Evolutionary conservation across 2,888 invertebrate species (phyloP).

Genomic region (Acleris emargana): DNA sequence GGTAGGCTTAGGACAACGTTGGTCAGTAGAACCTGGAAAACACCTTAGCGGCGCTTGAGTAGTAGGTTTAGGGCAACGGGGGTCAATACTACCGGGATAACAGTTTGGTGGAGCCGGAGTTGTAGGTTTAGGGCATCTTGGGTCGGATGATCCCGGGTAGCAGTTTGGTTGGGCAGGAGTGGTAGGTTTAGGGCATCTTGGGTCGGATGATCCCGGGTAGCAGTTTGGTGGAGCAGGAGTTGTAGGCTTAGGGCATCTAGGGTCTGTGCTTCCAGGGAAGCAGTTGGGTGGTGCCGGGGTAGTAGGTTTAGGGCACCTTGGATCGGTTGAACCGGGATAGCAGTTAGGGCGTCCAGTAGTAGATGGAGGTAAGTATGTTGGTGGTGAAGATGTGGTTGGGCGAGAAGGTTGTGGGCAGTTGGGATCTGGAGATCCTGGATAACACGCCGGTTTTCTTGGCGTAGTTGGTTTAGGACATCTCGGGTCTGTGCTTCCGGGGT

Average conservation of each 20-base stretch:
- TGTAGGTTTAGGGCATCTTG: constrained; percentile 47
- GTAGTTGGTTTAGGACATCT: constrained; percentile 52
- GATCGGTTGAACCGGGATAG: constrained; percentile 52
- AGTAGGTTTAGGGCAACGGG: constrained; percentile 39
- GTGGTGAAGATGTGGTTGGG: constrained; percentile 35
- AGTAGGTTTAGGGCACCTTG: constrained; percentile 45
- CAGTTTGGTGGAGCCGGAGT: constrained; percentile 38
- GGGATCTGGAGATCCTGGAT: constrained; percentile 48
- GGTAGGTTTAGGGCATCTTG: constrained; percentile 44
- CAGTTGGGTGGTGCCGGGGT: constrained; percentile 45
- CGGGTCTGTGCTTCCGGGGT: constrained; percentile 42
- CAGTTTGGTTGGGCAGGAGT: constrained; percentile 39
- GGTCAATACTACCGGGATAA: constrained; percentile 39
- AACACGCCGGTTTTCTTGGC: constrained; percentile 40
- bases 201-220: constrained; percentile 39
- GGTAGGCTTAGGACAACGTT: constrained; percentile 40
- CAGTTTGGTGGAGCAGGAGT: constrained; percentile 44
- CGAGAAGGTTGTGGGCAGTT: constrained; percentile 47
- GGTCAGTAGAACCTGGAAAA: constrained; percentile 57
- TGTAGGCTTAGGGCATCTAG: constrained; percentile 52
- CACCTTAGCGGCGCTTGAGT: constrained; percentile 42
- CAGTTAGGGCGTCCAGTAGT: constrained; percentile 46
- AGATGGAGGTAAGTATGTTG: constrained; percentile 44
- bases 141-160: constrained; percentile 47
- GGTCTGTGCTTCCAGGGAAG: constrained; percentile 51